These are phyloP conservation scores for Microhierax caerulescens DNA, from an alignment of 2,797 vertebrate species.

Conservation along the genomic window DNA sequence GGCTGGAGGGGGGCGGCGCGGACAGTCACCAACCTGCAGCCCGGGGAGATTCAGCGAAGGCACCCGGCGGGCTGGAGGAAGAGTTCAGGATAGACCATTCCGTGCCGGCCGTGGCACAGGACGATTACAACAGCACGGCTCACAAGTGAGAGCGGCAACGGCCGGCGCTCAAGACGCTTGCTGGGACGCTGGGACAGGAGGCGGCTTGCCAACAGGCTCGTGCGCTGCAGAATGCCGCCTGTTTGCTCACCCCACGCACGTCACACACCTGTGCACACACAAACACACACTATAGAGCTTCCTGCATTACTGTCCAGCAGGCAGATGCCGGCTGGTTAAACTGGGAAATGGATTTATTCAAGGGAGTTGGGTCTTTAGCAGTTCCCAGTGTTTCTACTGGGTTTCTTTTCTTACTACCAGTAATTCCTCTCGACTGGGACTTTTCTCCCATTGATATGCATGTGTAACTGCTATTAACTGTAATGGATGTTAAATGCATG, in stretches of 20 bases:
- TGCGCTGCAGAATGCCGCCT: background rate
- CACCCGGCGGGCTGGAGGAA: background rate
- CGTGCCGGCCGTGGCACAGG: background rate
- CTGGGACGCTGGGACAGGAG: background rate
- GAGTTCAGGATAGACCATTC: slow-evolving; percentile 60
- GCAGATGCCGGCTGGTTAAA: background rate
- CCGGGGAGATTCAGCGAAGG: slow-evolving; percentile 9
- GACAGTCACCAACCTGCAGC: background rate
- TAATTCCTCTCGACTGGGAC: slow-evolving; percentile 13
- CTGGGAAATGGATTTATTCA: background rate
- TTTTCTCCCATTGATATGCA: slow-evolving; percentile 42
- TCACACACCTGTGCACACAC: background rate
- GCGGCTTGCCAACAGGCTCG: background rate
- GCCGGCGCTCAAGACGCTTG: background rate
- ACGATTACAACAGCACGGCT: background rate
- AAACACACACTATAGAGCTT: slow-evolving; percentile 19
- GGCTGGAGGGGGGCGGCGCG: slow-evolving; percentile 71
- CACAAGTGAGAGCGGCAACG: background rate
- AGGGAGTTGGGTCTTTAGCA: slow-evolving; percentile 23
- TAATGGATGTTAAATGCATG: slow-evolving; percentile 54
- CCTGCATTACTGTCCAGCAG: background rate
- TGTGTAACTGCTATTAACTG: slow-evolving; percentile 61
- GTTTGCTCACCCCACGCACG: background rate
- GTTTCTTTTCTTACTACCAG: slow-evolving; percentile 51
- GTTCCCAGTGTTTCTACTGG: slow-evolving; percentile 40